phyloP scores from a whole-genome alignment of 64 coral and sea anemone species.

The Dendronephthya gigantea region DNA sequence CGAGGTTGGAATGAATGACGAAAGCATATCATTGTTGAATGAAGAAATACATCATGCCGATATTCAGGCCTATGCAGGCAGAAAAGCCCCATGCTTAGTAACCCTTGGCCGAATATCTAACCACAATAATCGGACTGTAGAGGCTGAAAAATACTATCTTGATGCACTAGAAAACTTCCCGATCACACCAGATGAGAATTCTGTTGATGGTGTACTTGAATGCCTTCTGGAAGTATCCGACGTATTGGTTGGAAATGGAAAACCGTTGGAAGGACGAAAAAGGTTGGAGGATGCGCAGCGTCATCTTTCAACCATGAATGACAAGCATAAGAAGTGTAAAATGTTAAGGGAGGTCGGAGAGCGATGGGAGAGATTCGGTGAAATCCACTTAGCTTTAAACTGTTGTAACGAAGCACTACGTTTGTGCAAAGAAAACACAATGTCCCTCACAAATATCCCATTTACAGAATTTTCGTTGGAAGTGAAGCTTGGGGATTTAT shows the following conservation, averaged over 20 bases:
- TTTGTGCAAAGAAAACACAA: neutral
- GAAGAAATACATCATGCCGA: neutral
- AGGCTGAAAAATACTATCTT: neutral
- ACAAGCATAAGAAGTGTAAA: neutral
- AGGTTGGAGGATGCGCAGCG: neutral
- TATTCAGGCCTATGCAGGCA: neutral
- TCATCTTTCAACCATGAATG: neutral
- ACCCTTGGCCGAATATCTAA: neutral
- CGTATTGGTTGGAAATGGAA: neutral
- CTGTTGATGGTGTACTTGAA: neutral
- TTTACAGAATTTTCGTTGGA: neutral
- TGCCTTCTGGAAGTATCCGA: neutral
- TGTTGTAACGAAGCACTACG: neutral
- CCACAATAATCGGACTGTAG: neutral
- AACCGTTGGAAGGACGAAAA: neutral
- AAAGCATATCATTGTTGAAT: neutral
- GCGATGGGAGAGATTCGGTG: neutral
- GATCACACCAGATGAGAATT: neutral
- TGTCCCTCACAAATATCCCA: neutral
- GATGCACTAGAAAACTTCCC: neutral
- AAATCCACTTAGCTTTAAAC: neutral
- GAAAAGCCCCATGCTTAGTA: neutral
- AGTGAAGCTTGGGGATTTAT: neutral
- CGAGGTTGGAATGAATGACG: neutral
- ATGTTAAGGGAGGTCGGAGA: neutral